These are phyloP conservation scores for Columba livia DNA, from an alignment of 2,113 vertebrate genomes.

Conservation along the genomic window DNA sequence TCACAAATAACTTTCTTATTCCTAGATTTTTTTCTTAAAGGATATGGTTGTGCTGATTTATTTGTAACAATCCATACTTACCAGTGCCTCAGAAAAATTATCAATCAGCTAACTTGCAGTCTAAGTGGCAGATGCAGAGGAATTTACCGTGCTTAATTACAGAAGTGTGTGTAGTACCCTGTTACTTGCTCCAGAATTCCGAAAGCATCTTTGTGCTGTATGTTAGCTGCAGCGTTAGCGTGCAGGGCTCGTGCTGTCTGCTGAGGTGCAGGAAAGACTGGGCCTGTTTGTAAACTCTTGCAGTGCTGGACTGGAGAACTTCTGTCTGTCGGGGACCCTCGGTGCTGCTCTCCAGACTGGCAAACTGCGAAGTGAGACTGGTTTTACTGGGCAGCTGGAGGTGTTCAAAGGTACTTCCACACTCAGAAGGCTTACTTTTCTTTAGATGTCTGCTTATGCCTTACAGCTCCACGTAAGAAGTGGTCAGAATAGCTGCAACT, in stretches of 20 bases:
- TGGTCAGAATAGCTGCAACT: not conserved
- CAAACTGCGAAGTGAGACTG: not conserved
- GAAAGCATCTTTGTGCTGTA: not conserved
- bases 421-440: not conserved
- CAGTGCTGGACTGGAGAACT: not conserved
- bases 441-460: not conserved
- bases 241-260: not conserved
- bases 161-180: not conserved
- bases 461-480: not conserved
- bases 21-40: not conserved
- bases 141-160: not conserved
- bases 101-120: not conserved
- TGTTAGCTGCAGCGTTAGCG: not conserved
- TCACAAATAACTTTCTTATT: not conserved
- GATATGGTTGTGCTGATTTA: not conserved
- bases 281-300: not conserved
- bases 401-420: not conserved
- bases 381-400: not conserved
- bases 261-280: not conserved
- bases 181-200: not conserved
- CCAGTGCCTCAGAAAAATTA: not conserved
- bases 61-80: not conserved
- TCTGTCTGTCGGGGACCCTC: not conserved
- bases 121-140: not conserved
- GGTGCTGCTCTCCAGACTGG: not conserved